A percentile compares a stretch with the other conserved stretches of the same genome.
These are phyloP conservation scores for Halyomorpha halys DNA, from an alignment of 1,140 invertebrate species.

Conservation along the genomic window DNA sequence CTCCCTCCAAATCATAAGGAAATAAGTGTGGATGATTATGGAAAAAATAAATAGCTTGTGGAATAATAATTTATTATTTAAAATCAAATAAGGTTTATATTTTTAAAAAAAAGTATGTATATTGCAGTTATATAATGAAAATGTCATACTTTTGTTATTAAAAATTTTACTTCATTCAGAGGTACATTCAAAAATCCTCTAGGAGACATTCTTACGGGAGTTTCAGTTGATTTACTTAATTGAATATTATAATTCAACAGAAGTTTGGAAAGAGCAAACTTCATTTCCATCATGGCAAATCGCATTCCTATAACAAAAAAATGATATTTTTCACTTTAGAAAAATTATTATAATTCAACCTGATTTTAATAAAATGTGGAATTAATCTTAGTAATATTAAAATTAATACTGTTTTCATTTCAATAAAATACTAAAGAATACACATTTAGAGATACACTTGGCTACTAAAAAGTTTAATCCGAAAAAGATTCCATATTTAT, in stretches of 20 bases:
- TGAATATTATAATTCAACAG: conserved; percentile 2
- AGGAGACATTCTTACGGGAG: neutral
- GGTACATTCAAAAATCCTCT: conserved; percentile 1
- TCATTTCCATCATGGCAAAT: conserved; percentile 8
- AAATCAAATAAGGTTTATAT: neutral
- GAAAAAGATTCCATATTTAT: too few relatives aligned
- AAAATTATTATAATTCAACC: too few relatives aligned
- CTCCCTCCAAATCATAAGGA: too few relatives aligned
- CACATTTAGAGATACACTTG: too few relatives aligned
- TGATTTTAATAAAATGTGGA: too few relatives aligned
- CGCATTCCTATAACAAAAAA: conserved; percentile 1
- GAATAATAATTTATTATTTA: neutral
- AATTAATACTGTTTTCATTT: too few relatives aligned
- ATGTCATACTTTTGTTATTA: neutral
- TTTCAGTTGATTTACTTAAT: conserved; percentile 3
- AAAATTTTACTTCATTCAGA: neutral
- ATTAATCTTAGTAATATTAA: too few relatives aligned
- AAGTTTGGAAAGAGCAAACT: conserved; percentile 3
- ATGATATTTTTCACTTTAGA: too few relatives aligned
- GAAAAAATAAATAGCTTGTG: too few relatives aligned
- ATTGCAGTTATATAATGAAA: neutral
- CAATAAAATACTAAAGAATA: too few relatives aligned
- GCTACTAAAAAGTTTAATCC: too few relatives aligned
- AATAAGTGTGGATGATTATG: too few relatives aligned
- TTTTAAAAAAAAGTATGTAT: neutral